Evolutionary conservation across 2,797 vertebrate species (phyloP).

Genomic region (Syndactyla subalaris): DNA sequence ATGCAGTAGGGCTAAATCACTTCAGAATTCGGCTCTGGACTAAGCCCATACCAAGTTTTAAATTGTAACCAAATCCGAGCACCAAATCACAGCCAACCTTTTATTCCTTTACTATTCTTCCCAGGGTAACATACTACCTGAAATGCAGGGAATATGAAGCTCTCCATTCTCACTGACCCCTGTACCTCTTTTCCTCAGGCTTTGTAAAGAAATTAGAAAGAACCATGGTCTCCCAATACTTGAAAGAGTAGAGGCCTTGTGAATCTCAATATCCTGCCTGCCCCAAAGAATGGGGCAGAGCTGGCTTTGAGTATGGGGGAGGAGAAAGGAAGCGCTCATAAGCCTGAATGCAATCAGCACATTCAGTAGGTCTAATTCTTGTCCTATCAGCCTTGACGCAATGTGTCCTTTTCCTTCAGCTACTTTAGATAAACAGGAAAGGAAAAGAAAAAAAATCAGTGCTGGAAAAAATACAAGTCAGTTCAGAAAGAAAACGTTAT

Average conservation of each 20-base stretch:
- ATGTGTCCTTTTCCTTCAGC: constrained; percentile 62
- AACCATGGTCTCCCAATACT: not conserved
- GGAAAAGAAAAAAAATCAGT: constrained; percentile 44
- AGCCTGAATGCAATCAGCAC: constrained; percentile 27
- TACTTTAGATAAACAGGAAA: constrained; percentile 76
- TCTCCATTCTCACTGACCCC: not conserved
- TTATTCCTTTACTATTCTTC: not conserved
- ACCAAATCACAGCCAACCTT: not conserved
- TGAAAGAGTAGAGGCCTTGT: constrained; percentile 30
- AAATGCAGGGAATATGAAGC: not conserved
- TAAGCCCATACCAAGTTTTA: not conserved
- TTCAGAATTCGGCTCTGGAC: not conserved
- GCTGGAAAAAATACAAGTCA: constrained; percentile 57
- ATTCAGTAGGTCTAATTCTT: constrained; percentile 53
- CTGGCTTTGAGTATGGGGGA: not conserved
- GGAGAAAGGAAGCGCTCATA: constrained; percentile 38
- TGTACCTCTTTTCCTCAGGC: not conserved
- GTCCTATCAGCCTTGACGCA: constrained; percentile 63
- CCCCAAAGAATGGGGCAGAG: constrained; percentile 22
- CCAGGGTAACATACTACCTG: not conserved
- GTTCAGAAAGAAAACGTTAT: constrained; percentile 68
- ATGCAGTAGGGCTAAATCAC: not conserved
- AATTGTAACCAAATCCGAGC: not conserved
- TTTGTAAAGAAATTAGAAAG: constrained; percentile 16
- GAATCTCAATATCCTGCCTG: constrained; percentile 36